A percentile compares a stretch with the other conserved stretches of the same genome.
phyloP scores from a whole-genome alignment of 2,797 vertebrate species.

The Neosilurus mollespiculum region DNA sequence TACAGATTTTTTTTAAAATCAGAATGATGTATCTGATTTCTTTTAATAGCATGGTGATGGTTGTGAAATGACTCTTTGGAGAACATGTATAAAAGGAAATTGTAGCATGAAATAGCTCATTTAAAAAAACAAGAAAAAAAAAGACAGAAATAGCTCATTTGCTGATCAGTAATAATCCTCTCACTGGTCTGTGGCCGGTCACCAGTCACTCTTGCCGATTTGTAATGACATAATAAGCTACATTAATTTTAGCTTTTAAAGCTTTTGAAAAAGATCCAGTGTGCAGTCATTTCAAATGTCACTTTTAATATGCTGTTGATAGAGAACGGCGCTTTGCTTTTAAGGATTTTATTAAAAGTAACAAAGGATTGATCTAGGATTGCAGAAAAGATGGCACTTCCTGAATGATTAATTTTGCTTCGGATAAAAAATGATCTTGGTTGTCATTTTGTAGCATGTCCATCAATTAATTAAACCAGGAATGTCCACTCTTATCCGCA shows the following conservation, averaged over 20 bases:
- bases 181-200: neutral
- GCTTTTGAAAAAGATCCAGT: constrained; percentile 19
- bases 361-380: no score
- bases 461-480: neutral
- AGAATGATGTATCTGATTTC: neutral
- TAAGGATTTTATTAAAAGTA: neutral
- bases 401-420: neutral
- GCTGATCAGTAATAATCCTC: neutral
- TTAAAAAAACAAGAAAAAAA: neutral
- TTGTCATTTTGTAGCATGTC: neutral
- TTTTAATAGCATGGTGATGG: constrained; percentile 11
- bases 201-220: neutral
- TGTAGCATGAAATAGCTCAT: constrained; percentile 28
- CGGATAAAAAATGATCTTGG: neutral
- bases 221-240: constrained; percentile 6
- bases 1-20: neutral
- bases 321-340: neutral
- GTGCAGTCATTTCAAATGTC: constrained; percentile 1
- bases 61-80: neutral
- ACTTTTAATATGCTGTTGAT: neutral
- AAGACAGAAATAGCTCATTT: constrained; percentile 1
- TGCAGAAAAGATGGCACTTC: neutral
- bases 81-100: constrained; percentile 6
- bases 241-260: constrained; percentile 5
- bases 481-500: no score